Percentiles rank a stretch among this genome's conserved stretches.
phyloP scores from a whole-genome alignment of 2,797 vertebrate species.

The Enteromius anoplus region DNA sequence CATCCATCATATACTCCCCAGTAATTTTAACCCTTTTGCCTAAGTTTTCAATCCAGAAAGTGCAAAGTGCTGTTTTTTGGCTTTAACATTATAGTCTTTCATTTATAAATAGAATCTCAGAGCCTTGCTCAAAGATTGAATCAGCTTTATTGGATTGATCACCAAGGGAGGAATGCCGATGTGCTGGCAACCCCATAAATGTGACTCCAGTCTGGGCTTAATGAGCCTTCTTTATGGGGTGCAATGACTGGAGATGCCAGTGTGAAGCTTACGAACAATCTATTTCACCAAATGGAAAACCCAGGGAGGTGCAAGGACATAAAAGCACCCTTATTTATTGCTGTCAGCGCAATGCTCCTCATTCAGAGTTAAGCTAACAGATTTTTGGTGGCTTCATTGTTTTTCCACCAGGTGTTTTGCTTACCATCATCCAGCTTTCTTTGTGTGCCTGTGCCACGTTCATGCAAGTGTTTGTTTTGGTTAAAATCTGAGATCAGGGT shows the following conservation, averaged over 20 bases:
- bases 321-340: constrained; percentile 70
- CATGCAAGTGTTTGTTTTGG: not conserved
- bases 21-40: not conserved
- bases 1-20: not conserved
- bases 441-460: not conserved
- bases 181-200: constrained; percentile 68
- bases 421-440: constrained; percentile 20
- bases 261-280: constrained; percentile 68
- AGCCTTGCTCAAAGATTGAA: constrained; percentile 64
- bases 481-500: constrained; percentile 1
- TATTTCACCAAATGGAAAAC: constrained; percentile 69
- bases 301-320: constrained; percentile 55
- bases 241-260: constrained; percentile 69
- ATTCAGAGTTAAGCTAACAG: constrained; percentile 47
- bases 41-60: not conserved
- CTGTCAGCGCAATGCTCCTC: constrained; percentile 61
- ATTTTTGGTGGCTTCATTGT: constrained; percentile 29
- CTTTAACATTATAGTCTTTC: not conserved
- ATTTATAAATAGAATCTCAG: constrained; percentile 49
- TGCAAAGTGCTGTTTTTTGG: constrained; percentile 10
- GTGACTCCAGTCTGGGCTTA: constrained; percentile 72
- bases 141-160: constrained; percentile 75
- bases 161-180: constrained; percentile 74
- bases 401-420: constrained; percentile 40
- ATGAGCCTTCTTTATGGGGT: constrained; percentile 73